These are phyloP conservation scores for Triops cancriformis DNA, from an alignment of 1,140 invertebrate genomes.

Conservation along the genomic window DNA sequence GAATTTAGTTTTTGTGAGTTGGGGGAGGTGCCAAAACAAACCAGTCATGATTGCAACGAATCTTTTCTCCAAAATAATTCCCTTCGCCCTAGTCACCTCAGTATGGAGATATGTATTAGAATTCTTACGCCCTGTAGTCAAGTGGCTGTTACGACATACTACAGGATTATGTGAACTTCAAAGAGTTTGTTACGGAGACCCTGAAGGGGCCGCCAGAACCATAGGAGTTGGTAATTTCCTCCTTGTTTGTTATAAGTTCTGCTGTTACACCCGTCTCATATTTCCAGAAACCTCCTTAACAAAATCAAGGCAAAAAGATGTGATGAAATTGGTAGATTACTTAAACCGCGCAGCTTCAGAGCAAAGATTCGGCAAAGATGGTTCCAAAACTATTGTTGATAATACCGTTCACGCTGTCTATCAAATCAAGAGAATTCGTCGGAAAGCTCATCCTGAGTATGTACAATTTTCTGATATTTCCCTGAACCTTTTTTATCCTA, in stretches of 20 bases:
- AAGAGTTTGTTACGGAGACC: constrained; percentile 78
- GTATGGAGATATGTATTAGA: background rate
- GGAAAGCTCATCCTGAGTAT: constrained; percentile 16
- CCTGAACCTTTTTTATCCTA: constrained; percentile 7
- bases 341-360: constrained; percentile 55
- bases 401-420: constrained; percentile 57
- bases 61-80: background rate
- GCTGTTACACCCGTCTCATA: background rate
- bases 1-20: too few relatives aligned
- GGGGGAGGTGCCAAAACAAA: too few relatives aligned
- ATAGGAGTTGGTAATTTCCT: constrained; percentile 58
- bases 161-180: constrained; percentile 84
- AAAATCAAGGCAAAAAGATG: constrained; percentile 56
- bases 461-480: constrained; percentile 3
- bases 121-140: constrained; percentile 43
- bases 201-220: constrained; percentile 57
- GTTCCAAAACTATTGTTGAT: constrained; percentile 43
- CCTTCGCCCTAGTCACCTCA: background rate
- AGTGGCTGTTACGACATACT: constrained; percentile 77
- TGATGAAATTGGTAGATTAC: constrained; percentile 54
- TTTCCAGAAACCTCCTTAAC: constrained; percentile 43
- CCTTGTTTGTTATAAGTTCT: constrained; percentile 1
- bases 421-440: constrained; percentile 48
- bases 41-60: background rate
- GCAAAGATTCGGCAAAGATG: constrained; percentile 44